A percentile compares a stretch with the other conserved stretches of the same genome.
These are phyloP conservation scores for Phalangium opilio DNA, from an alignment of 2,888 invertebrate genomes.

Conservation along the genomic window DNA sequence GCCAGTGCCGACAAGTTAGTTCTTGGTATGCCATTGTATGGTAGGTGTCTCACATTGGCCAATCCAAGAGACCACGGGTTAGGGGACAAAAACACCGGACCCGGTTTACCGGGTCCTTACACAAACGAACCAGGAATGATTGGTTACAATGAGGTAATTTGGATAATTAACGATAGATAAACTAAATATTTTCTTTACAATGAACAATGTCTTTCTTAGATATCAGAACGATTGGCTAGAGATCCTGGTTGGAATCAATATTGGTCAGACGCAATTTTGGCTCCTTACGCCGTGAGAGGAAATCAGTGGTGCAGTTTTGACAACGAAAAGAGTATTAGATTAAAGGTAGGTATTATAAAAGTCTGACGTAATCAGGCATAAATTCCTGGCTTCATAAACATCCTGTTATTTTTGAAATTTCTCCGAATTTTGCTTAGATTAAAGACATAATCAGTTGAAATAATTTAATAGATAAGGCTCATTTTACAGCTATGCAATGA, in stretches of 20 bases:
- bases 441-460: too few species aligned
- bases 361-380: not conserved
- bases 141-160: slow-evolving; percentile 54
- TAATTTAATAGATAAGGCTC: too few species aligned
- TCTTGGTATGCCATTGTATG: slow-evolving; percentile 54
- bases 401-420: too few species aligned
- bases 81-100: slow-evolving; percentile 42
- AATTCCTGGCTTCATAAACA: too few species aligned
- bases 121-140: slow-evolving; percentile 46
- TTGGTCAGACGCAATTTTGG: slow-evolving; percentile 21
- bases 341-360: slow-evolving; percentile 44
- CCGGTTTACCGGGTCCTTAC: slow-evolving; percentile 45
- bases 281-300: slow-evolving; percentile 45
- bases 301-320: slow-evolving; percentile 60
- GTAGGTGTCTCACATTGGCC: slow-evolving; percentile 46
- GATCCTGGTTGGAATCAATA: slow-evolving; percentile 34
- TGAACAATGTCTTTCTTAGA: slow-evolving; percentile 32
- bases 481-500: too few species aligned
- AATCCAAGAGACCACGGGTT: slow-evolving; percentile 34
- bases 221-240: slow-evolving; percentile 44
- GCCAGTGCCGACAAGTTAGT: slow-evolving; percentile 51
- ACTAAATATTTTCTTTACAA: slow-evolving; percentile 11
- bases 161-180: slow-evolving; percentile 1
- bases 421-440: too few species aligned
- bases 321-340: slow-evolving; percentile 51